A percentile compares a stretch with the other conserved stretches of the same genome.
Evolutionary conservation across 2,888 invertebrate species (phyloP).

Genomic region (Drosophila falleni): DNA sequence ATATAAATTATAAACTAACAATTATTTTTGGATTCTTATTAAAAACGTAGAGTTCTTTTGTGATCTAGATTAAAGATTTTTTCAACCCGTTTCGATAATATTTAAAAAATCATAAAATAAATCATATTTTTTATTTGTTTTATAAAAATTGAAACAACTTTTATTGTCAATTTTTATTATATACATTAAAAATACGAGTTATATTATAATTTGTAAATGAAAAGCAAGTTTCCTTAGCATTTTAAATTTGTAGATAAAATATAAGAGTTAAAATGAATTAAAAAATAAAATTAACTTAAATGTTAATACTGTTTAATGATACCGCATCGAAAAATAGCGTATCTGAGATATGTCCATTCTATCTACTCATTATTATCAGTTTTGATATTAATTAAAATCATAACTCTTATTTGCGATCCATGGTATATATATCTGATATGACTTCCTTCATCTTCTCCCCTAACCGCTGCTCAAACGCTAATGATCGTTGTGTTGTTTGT

Average conservation of each 20-base stretch:
- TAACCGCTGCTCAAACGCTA: slow-evolving; percentile 30
- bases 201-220: neutral
- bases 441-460: slow-evolving; percentile 13
- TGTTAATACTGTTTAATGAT: neutral
- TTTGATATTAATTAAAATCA: neutral
- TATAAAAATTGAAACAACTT: neutral
- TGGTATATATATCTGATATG: slow-evolving; percentile 18
- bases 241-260: neutral
- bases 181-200: neutral
- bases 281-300: neutral
- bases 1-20: neutral
- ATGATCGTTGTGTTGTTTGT: slow-evolving; percentile 39
- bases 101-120: no score
- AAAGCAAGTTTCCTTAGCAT: neutral
- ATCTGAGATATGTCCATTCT: neutral
- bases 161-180: neutral
- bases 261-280: neutral
- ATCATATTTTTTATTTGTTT: no score
- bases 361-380: neutral
- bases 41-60: neutral
- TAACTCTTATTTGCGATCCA: neutral
- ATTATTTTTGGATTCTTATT: no score
- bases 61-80: neutral
- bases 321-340: neutral
- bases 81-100: no score